Percentiles rank a stretch among this genome's conserved stretches.
These are phyloP conservation scores for Brachionus koreanus DNA, from an alignment of 1,140 invertebrate genomes.

Conservation along the genomic window DNA sequence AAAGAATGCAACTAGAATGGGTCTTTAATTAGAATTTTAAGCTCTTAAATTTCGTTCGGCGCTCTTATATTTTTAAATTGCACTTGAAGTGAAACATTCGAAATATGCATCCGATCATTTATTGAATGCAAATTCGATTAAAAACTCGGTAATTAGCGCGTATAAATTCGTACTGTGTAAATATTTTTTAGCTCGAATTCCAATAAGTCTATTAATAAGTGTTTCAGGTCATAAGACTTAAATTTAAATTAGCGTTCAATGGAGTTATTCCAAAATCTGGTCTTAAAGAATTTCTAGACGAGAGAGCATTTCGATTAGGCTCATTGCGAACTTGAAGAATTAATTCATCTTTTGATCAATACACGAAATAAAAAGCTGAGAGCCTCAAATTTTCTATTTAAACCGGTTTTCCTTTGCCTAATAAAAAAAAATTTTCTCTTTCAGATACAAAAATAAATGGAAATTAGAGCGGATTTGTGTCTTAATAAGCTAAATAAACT, in stretches of 20 bases:
- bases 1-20: background rate
- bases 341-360: background rate
- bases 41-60: background rate
- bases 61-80: background rate
- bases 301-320: background rate
- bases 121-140: conserved; percentile 2
- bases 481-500: background rate
- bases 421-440: background rate
- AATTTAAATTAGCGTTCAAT: conserved; percentile 9
- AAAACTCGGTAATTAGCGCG: background rate
- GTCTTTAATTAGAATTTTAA: background rate
- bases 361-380: background rate
- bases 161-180: conserved; percentile 3
- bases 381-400: background rate
- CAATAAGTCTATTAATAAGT: background rate
- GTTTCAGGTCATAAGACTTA: background rate
- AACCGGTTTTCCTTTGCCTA: background rate
- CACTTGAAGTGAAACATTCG: background rate
- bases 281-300: background rate
- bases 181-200: conserved; percentile 8
- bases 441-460: background rate
- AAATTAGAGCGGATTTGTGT: background rate
- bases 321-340: background rate
- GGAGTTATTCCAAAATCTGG: background rate
- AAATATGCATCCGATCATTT: conserved; percentile 1